A percentile compares a stretch with the other conserved stretches of the same genome.
Evolutionary conservation across 1,140 invertebrate species (phyloP).

Genomic region (Drosophila athabasca): DNA sequence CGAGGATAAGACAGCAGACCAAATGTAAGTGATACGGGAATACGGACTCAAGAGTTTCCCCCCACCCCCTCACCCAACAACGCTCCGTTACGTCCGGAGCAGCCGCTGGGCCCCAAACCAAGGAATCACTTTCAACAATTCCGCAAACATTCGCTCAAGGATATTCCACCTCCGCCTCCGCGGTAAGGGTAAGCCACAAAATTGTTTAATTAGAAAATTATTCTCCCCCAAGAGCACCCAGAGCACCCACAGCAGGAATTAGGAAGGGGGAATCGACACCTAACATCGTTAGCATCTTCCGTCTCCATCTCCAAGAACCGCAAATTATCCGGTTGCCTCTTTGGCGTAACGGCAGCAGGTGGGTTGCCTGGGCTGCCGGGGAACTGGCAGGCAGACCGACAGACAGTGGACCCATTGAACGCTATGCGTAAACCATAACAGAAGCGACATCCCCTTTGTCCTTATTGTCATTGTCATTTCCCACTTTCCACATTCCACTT

Average conservation of each 20-base stretch:
- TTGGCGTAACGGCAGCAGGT: neutral
- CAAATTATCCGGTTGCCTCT: slow-evolving; percentile 51
- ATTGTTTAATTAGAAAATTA: slow-evolving; percentile 43
- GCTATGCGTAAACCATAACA: slow-evolving; percentile 30
- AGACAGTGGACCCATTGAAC: slow-evolving; percentile 6
- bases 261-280: slow-evolving; percentile 2
- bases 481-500: slow-evolving; percentile 1
- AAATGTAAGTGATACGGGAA: slow-evolving; percentile 22
- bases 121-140: slow-evolving; percentile 5
- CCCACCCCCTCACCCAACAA: neutral
- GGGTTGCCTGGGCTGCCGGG: neutral
- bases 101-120: neutral
- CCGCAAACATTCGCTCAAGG: slow-evolving; percentile 12
- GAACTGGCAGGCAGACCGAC: too few species aligned
- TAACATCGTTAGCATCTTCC: neutral
- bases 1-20: neutral
- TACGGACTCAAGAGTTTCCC: neutral
- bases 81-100: neutral
- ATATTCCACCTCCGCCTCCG: neutral
- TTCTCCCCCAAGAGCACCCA: neutral
- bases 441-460: slow-evolving; percentile 1
- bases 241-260: neutral
- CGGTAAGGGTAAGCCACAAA: neutral
- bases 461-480: slow-evolving; percentile 1
- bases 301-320: neutral